These are phyloP conservation scores for Cyphomyrmex costatus DNA, from an alignment of 1,140 invertebrate species.

Conservation along the genomic window DNA sequence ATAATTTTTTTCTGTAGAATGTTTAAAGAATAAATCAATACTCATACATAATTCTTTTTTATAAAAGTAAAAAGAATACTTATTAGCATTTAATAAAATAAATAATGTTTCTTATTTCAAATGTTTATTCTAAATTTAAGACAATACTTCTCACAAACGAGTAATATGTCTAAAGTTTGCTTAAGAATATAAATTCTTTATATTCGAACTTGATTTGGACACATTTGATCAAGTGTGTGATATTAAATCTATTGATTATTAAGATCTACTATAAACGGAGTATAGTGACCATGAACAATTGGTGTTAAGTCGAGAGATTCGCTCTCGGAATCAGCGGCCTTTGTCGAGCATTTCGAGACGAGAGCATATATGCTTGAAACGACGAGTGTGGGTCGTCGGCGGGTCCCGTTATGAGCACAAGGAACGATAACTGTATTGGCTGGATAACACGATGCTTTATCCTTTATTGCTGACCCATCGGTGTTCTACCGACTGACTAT, in stretches of 20 bases:
- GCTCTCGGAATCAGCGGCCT: conserved; percentile 58
- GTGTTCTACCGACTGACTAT: conserved; percentile 56
- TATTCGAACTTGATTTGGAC: not conserved
- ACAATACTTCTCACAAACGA: not conserved
- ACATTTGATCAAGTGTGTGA: conserved; percentile 1
- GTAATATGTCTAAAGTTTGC: not conserved
- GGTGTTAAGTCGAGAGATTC: not conserved
- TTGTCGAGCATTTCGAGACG: conserved; percentile 66
- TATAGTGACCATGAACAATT: not conserved
- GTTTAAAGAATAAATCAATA: not conserved
- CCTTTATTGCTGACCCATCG: conserved; percentile 68
- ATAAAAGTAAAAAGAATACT: not conserved
- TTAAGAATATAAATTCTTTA: not conserved
- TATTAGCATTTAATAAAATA: too few relatives aligned
- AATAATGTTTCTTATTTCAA: not conserved
- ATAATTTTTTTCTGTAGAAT: not conserved
- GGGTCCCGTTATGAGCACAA: conserved; percentile 83
- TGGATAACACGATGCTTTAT: conserved; percentile 81
- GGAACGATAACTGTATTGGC: conserved; percentile 86
- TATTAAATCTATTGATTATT: not conserved
- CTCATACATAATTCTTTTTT: not conserved
- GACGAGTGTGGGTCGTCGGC: conserved; percentile 79
- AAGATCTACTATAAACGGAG: not conserved
- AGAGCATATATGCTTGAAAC: conserved; percentile 76
- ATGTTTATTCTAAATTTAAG: not conserved